Conservation (phyloP, 2,797 vertebrate genomes). For the Enteromius treurensis region DNA sequence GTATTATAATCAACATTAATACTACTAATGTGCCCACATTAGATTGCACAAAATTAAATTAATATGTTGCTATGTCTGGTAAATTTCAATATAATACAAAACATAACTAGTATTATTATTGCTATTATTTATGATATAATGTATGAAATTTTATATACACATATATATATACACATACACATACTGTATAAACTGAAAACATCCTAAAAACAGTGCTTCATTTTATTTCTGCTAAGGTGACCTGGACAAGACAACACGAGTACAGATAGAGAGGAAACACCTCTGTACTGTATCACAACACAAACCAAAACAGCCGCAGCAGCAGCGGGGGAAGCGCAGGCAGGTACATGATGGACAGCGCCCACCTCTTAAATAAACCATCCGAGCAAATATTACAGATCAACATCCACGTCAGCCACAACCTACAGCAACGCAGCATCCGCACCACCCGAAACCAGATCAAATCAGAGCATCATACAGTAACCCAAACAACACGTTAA, state of each 20-base stretch:
- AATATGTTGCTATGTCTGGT: no score
- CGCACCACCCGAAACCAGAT: constrained; percentile 27
- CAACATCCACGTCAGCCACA: neutral
- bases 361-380: constrained; percentile 9
- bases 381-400: constrained; percentile 5
- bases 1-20: no score
- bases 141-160: no score
- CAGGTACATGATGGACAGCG: neutral
- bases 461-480: constrained; percentile 14
- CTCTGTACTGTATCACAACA: constrained; percentile 20
- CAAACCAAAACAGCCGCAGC: constrained; percentile 23
- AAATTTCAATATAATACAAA: no score
- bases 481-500: constrained; percentile 4
- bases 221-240: neutral
- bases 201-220: neutral
- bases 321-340: neutral
- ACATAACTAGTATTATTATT: no score
- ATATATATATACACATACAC: no score
- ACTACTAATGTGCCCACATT: no score
- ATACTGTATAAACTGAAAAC: neutral
- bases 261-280: constrained; percentile 7
- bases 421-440: constrained; percentile 10
- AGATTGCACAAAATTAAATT: no score
- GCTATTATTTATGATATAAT: no score
- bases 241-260: neutral